Base-by-base conservation (phyloP, 2,888 invertebrate species). In the Endomychus coccineus region DNA sequence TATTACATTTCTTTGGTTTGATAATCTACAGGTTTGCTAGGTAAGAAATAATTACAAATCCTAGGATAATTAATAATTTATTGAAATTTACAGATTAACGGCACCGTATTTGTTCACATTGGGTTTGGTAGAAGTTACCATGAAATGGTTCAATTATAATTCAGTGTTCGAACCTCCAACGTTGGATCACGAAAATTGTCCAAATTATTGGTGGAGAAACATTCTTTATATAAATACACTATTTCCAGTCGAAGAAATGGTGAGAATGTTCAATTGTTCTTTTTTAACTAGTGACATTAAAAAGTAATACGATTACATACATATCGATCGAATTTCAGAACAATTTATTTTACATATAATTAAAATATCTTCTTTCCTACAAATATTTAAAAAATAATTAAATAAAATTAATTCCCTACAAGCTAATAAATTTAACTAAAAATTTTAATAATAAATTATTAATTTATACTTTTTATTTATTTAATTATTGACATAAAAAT, bases 131-230 rank as follows among this genome's bases (percentile, higher is more conserved):
- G 83, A 88, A 60, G 79, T 90, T 28, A 75, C 80, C n/a, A 88
- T 87, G 83, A 82, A 84, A 56, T 89, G 89, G 80, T 78, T 88
- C 61, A 74, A 80, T 36, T 72, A 78, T 54, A 83, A 83, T 63
- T 83, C 88, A 0, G 80, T 89, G 22, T 88, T 88, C 61, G 87
- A 87, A 59, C 85, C 86, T 2, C 84, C 86, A 0, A 81, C 86
- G 0, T 71, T 75, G 59, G 87, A 87, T 68, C 82, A 87, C 59
- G 71, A 80, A 36, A 87, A 84, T 52, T 89, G 89, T 55, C 83
- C 83, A 11, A 74, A 81, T 49, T 87, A 81, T 61, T 89, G 88
- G 88, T 89, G 89, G 89, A 73, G 88, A 47, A 89, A 89, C 66
- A 68, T 87, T 24, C 70, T 89, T 1, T 89, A 89, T 56, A 84